Base-by-base conservation (phyloP, 2,888 invertebrate genomes). In the Trachelus troglodyta region DNA sequence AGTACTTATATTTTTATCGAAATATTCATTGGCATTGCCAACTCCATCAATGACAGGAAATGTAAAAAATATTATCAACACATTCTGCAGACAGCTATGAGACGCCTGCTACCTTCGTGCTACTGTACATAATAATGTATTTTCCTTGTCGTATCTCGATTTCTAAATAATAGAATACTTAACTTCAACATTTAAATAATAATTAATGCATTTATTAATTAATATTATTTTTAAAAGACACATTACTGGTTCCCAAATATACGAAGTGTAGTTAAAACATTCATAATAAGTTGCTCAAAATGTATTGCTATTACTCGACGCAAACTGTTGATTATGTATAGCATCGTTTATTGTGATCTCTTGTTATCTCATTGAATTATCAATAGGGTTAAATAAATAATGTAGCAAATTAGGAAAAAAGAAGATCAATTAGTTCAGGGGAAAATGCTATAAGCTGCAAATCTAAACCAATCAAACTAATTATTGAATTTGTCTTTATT, bases 61-160 rank as follows among this genome's bases (percentile, higher is more conserved):
- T 33, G 77, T 75, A 69, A 30, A 75, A 73, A 73, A 73, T 31
- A 81, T 77, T 23, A 56, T 68, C 69, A 80, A 75, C 23, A 69
- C 75, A 69, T 77, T 76, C 73, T 77, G 31, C 69, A 37, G 30
- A 69, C 68, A 35, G n/a, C 71, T 23, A 33, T 12, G 37, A 76
- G 74, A 23, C 23, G 23, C 40, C 6, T 15, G 40, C 40, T 23
- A 23, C 23, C 23, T 56, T 56, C 15, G 56, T 56, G 2, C 56
- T 56, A 6, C 23, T 56, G 56, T 9, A 56, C 0, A 23, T 23
- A 56, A 56, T 23, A 56, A 56, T 56, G 23, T 6, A 2, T 23
- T 9, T 56, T 56, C 23, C 2, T 56, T 56, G 23, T 15, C 6
- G 40, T 23, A 56, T 9, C 23, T 56, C 9, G 56, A 56, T 2